These are phyloP conservation scores for Phylloscopus collybita DNA, from an alignment of 2,797 vertebrate species.

Conservation along the genomic window DNA sequence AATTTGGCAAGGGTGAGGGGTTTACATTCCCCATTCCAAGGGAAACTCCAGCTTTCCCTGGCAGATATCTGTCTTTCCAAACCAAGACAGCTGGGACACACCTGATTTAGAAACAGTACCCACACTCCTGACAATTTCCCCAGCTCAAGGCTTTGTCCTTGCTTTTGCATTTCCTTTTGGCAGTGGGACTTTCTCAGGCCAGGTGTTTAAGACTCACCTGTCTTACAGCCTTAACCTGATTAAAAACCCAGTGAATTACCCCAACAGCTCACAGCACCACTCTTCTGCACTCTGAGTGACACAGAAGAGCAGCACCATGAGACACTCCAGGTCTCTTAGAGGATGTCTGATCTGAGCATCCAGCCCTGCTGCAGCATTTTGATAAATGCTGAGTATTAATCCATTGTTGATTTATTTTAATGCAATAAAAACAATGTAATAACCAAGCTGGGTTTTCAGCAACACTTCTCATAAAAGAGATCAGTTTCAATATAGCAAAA, in stretches of 20 bases:
- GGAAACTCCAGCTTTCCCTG: too few relatives aligned
- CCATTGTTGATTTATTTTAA: background rate
- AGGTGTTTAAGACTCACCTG: background rate
- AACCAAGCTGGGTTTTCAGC: background rate
- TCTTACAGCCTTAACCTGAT: background rate
- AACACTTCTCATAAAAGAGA: background rate
- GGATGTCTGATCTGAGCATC: background rate
- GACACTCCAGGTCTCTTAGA: background rate
- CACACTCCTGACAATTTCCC: background rate
- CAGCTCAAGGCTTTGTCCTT: background rate
- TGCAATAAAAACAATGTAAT: conserved; percentile 15
- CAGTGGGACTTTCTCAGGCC: background rate
- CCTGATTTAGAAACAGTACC: background rate
- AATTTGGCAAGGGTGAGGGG: too few relatives aligned
- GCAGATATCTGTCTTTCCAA: too few relatives aligned
- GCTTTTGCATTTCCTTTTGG: background rate
- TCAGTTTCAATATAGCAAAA: background rate
- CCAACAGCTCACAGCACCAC: background rate
- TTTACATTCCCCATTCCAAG: too few relatives aligned
- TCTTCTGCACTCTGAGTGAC: background rate
- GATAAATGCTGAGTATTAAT: background rate
- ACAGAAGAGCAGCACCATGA: background rate
- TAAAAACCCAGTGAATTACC: background rate
- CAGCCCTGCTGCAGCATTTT: background rate
- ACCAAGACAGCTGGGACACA: background rate